Evolutionary conservation across 2,113 vertebrate species (phyloP).

Genomic region (Mionectes macconnelli): DNA sequence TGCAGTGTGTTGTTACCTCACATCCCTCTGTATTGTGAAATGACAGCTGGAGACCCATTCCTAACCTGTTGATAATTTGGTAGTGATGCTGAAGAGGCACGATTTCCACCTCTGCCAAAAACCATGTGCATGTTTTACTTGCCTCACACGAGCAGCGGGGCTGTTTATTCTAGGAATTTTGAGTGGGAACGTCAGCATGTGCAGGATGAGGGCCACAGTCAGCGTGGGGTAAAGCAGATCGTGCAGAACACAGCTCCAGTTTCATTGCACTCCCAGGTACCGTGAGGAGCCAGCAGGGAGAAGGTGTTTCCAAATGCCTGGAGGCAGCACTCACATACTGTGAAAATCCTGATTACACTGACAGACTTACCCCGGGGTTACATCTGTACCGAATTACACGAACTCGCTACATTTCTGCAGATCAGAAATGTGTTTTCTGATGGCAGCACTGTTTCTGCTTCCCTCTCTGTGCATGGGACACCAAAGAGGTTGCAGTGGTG

Average conservation of each 20-base stretch:
- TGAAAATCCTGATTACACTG: not conserved
- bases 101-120: not conserved
- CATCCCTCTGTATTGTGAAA: not conserved
- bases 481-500: not conserved
- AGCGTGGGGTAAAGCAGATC: not conserved
- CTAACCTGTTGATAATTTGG: accelerated
- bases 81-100: not conserved
- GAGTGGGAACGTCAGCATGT: not conserved
- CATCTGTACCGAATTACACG: not conserved
- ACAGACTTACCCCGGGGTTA: not conserved
- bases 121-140: accelerated
- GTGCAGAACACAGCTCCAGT: not conserved
- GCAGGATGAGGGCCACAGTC: not conserved
- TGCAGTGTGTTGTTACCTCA: not conserved
- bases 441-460: not conserved
- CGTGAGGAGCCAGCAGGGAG: not conserved
- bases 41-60: not conserved
- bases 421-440: not conserved
- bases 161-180: not conserved
- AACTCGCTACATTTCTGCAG: not conserved
- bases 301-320: slow-evolving; percentile 18
- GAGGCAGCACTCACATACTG: not conserved
- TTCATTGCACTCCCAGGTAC: not conserved
- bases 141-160: not conserved
- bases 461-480: not conserved